These are phyloP conservation scores for Eupithecia abbreviata DNA, from an alignment of 2,888 invertebrate species.

Conservation along the genomic window DNA sequence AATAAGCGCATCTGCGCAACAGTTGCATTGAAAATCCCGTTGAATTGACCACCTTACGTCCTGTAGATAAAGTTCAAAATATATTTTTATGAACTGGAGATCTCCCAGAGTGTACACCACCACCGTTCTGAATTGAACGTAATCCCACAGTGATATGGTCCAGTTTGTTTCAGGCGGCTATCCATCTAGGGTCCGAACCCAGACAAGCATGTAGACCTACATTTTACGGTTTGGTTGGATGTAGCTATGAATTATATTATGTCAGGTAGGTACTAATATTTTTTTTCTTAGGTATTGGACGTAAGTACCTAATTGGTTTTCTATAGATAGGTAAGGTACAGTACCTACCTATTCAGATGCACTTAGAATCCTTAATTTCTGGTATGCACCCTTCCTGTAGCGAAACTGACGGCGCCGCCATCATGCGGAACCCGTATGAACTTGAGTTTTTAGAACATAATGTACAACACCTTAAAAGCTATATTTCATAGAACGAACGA, in stretches of 20 bases:
- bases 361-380: too few relatives aligned
- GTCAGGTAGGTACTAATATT: too few relatives aligned
- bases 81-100: background rate
- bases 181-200: background rate
- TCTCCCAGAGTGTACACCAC: background rate
- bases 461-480: too few relatives aligned
- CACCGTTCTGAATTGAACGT: background rate
- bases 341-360: too few relatives aligned
- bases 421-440: too few relatives aligned
- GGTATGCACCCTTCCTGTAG: background rate
- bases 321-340: too few relatives aligned
- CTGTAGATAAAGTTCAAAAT: constrained; percentile 11
- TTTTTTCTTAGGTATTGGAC: too few relatives aligned
- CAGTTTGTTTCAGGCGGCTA: background rate
- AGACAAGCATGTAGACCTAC: background rate
- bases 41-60: background rate
- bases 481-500: too few relatives aligned
- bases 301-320: too few relatives aligned
- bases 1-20: constrained; percentile 23
- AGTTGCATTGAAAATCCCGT: constrained; percentile 8
- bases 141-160: background rate
- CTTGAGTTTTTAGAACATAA: too few relatives aligned
- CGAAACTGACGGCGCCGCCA: too few relatives aligned
- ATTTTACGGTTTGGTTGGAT: background rate
- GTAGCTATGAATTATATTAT: background rate